phyloP scores from a whole-genome alignment of 2,113 vertebrate species.

The Psilopsiagon aymara region DNA sequence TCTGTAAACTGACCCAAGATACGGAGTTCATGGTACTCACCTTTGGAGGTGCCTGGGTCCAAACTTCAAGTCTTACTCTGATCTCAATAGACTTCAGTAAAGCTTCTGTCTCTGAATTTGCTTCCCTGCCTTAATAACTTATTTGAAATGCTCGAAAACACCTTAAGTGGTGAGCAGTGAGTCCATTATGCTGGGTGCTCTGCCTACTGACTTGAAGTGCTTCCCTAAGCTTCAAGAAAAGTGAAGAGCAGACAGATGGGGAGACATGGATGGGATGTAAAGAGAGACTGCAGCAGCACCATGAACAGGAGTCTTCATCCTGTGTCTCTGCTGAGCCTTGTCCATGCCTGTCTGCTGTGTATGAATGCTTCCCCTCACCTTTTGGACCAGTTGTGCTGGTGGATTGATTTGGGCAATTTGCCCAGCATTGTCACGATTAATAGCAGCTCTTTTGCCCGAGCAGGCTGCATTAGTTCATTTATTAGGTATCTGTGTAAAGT shows the following conservation, averaged over 20 bases:
- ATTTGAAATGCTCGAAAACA: neutral
- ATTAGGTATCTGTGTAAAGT: neutral
- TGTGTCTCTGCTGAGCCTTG: neutral
- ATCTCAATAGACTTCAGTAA: neutral
- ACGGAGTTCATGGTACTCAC: accelerated
- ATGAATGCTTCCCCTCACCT: neutral
- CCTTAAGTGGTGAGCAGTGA: neutral
- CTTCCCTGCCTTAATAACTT: neutral
- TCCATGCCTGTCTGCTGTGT: neutral
- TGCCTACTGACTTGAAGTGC: neutral
- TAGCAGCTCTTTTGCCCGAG: neutral
- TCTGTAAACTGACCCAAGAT: neutral
- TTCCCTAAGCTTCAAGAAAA: neutral
- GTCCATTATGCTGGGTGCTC: accelerated
- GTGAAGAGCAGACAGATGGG: neutral
- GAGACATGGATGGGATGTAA: neutral
- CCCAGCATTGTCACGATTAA: neutral
- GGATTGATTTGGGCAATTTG: neutral
- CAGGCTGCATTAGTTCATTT: neutral
- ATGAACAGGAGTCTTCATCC: neutral
- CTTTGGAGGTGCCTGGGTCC: neutral
- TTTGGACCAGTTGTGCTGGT: neutral
- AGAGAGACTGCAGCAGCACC: neutral
- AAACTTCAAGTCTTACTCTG: neutral
- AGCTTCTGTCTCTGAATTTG: neutral